Conservation (phyloP, 2,797 vertebrate genomes). For the Carduelis carduelis region DNA sequence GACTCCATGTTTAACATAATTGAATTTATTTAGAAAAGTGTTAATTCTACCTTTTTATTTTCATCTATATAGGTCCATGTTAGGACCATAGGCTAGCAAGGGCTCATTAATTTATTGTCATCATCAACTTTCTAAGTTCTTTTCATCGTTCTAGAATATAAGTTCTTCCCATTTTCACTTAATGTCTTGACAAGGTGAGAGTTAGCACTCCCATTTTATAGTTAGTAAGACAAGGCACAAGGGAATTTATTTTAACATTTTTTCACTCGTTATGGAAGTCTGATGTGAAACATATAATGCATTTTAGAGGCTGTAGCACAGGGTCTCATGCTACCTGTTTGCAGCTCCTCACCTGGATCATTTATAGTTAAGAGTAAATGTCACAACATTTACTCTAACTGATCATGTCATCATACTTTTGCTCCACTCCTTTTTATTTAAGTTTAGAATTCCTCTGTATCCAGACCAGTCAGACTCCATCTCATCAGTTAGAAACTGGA, state of each 20-base stretch:
- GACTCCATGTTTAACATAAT: background rate
- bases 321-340: background rate
- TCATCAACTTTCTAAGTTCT: background rate
- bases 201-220: background rate
- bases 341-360: background rate
- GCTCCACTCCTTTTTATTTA: background rate
- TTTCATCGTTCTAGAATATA: background rate
- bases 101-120: background rate
- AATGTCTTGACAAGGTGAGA: background rate
- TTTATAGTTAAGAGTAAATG: no score
- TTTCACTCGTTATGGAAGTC: background rate
- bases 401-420: background rate
- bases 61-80: background rate
- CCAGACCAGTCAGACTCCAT: background rate
- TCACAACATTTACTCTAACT: no score
- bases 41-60: background rate
- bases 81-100: background rate
- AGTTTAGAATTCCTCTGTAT: background rate
- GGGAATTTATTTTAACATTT: background rate
- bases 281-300: background rate
- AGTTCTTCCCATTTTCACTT: background rate
- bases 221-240: background rate
- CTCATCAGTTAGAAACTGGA: background rate
- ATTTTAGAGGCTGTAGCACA: background rate
- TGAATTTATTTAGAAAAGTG: background rate